Conservation (phyloP, 2,888 invertebrate genomes). For the Drosophila cyrtoloma region DNA sequence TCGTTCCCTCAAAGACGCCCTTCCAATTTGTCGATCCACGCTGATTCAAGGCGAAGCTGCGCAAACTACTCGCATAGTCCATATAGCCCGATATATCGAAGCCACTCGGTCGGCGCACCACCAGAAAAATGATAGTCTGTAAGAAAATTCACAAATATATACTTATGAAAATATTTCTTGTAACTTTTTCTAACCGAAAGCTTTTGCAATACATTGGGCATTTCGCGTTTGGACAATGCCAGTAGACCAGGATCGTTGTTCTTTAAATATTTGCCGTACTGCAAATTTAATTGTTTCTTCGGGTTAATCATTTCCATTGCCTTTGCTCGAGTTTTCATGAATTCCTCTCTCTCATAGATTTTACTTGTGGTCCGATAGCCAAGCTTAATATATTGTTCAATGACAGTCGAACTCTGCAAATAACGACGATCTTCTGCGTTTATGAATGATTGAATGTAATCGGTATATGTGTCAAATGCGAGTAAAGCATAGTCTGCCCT, state of each 20-base stretch:
- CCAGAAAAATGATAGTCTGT: slow-evolving; percentile 93
- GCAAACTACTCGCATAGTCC: slow-evolving; percentile 87
- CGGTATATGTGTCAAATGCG: slow-evolving; percentile 8
- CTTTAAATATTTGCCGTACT: neutral
- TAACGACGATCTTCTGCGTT: slow-evolving; percentile 18
- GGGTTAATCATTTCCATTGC: slow-evolving; percentile 23
- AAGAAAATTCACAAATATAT: neutral
- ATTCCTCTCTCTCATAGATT: slow-evolving; percentile 19
- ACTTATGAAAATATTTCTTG: neutral
- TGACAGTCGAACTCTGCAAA: neutral
- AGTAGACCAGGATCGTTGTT: slow-evolving; percentile 17
- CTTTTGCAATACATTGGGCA: slow-evolving; percentile 90
- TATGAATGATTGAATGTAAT: slow-evolving; percentile 30
- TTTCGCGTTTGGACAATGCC: slow-evolving; percentile 83
- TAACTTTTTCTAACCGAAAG: slow-evolving; percentile 87
- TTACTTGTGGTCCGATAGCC: slow-evolving; percentile 13
- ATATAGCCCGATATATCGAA: slow-evolving; percentile 94
- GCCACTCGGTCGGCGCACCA: slow-evolving; percentile 89
- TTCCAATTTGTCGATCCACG: slow-evolving; percentile 88
- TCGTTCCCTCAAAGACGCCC: slow-evolving; percentile 89
- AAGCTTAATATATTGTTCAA: slow-evolving; percentile 14
- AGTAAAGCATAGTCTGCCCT: slow-evolving; percentile 18
- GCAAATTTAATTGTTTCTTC: neutral
- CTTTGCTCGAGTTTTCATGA: neutral
- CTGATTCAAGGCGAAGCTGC: slow-evolving; percentile 55